Base-by-base conservation (phyloP, 2,888 invertebrate species). In the Brenthis ino region DNA sequence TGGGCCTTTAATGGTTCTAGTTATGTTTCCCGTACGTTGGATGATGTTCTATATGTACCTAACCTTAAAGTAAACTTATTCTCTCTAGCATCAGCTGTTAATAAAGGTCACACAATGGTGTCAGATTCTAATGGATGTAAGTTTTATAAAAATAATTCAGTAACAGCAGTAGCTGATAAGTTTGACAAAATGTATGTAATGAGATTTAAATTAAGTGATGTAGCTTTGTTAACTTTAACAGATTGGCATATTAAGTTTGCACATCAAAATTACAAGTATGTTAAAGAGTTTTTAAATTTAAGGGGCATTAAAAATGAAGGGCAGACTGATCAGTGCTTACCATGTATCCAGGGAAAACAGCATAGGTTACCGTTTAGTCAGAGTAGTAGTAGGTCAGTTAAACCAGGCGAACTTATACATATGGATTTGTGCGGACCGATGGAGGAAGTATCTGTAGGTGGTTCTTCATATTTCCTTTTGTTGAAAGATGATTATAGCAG, bases 171-270 rank as follows among this genome's bases (percentile, higher is more conserved):
- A 28, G 61, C 50, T 50, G 16, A 20, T 12, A 24, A 6, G 33
- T 50, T 50, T 50, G 51, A 51, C 28, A 61, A 61, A 28, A 51
- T 61, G 50, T 61, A 50, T 61, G 61, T 61, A 61, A 61, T 61
- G 50, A 20, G 16, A 14, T 61, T 61, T 61, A 50, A 11, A 20
- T 61, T 51, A 51, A 51, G 33, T 50, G 1, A 13, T 50, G 20
- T 51, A 51, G 28, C 13, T 50, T 51, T 51, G 50, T 50, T 28
- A 50, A 61, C 13, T 61, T 50, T 51, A 61, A 61, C 61, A 24
- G 61, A 61, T 24, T 61, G 61, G 61, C 61, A 61, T 61, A 28
- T 16, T 14, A 61, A 61, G 13, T 12, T 56, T 28, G 56, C 56
- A 56, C 56, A 56, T 20, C 24, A 56, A 12, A 56, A 56, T 56